A percentile compares a stretch with the other conserved stretches of the same genome.
Conservation (phyloP, 2,888 invertebrate species). For the Lacanobia oleracea region DNA sequence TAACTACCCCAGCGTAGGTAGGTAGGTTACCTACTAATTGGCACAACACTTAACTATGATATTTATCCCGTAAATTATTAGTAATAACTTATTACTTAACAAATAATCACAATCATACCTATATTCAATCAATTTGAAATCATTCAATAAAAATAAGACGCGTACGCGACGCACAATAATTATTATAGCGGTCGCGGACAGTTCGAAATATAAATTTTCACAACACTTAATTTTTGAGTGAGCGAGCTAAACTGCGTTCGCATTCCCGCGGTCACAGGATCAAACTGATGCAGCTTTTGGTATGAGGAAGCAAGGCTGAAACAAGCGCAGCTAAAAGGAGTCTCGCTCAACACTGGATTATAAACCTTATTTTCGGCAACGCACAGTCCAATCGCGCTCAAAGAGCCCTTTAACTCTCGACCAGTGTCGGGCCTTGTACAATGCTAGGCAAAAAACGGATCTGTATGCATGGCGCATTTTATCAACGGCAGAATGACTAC, state of each 20-base stretch:
- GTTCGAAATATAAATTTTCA: background rate
- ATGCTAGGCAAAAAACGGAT: background rate
- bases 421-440: background rate
- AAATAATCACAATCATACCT: background rate
- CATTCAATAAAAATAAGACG: too few species aligned
- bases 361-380: background rate
- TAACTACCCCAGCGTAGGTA: too few species aligned
- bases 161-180: background rate
- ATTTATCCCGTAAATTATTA: background rate
- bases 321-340: background rate
- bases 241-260: slow-evolving; percentile 15
- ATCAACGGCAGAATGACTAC: background rate
- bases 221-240: background rate
- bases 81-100: slow-evolving; percentile 1
- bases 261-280: background rate
- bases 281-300: slow-evolving; percentile 12
- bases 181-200: background rate
- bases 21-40: too few species aligned
- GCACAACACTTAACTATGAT: background rate
- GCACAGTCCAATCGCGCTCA: background rate
- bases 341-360: background rate
- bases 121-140: background rate
- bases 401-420: background rate
- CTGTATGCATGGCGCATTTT: slow-evolving; percentile 11
- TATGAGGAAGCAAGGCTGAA: background rate